phyloP scores from a whole-genome alignment of 1,140 invertebrate species.

The Aphidius ervi region DNA sequence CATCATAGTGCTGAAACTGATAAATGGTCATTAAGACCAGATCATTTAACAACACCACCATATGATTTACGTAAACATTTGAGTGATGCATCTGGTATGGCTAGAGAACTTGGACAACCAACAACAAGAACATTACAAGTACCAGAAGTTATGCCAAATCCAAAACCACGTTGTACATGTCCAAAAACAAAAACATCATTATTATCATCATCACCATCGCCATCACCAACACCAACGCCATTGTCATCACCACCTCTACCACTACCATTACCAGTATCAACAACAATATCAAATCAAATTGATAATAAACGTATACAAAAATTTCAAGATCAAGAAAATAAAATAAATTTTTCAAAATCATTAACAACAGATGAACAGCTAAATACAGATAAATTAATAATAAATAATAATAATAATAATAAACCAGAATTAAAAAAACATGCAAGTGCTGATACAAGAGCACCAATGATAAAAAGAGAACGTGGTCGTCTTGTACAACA shows the following conservation, averaged over 20 bases:
- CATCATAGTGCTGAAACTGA: constrained; percentile 49
- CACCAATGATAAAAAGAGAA: constrained; percentile 21
- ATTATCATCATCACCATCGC: constrained; percentile 31
- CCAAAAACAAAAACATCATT: constrained; percentile 35
- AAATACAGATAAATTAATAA: neutral
- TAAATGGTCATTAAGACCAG: constrained; percentile 43
- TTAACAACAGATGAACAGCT: constrained; percentile 28
- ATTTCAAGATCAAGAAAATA: constrained; percentile 33
- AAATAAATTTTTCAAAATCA: constrained; percentile 31
- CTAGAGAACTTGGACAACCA: constrained; percentile 29
- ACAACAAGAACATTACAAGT: constrained; percentile 40
- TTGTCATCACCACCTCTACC: too few species aligned
- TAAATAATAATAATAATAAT: constrained; percentile 12
- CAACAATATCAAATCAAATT: constrained; percentile 19
- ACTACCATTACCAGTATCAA: constrained; percentile 15
- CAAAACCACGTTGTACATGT: constrained; percentile 46
- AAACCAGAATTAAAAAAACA: constrained; percentile 41
- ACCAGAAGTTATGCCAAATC: constrained; percentile 45
- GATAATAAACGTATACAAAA: constrained; percentile 20
- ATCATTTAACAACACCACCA: constrained; percentile 31
- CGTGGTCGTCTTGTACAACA: constrained; percentile 23
- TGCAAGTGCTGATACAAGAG: constrained; percentile 31
- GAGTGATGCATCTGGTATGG: constrained; percentile 47
- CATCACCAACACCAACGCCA: constrained; percentile 7
- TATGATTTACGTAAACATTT: constrained; percentile 47